Base-by-base conservation (phyloP, 2,797 vertebrate genomes). In the Scarus forsteni region DNA sequence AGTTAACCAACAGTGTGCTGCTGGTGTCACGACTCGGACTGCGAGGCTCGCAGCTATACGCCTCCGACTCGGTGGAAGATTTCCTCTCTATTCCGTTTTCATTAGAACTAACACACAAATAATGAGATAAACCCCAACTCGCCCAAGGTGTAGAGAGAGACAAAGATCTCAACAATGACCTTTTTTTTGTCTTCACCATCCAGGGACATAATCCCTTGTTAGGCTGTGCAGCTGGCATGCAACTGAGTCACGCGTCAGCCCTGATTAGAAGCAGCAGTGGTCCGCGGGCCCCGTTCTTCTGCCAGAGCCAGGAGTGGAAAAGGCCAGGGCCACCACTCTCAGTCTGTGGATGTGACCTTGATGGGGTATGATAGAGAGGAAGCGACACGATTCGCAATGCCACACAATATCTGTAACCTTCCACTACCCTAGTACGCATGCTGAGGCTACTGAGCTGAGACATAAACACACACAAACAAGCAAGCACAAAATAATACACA, bases 201-300 rank as follows among this genome's bases (percentile, higher is more conserved):
- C 87, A 87, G 88, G 92, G 91, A 92, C 91, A 93, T 88, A 93
- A 93, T 93, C 88, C 85, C 80, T 51, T 75, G 82, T 90, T 90
- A 88, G 87, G 90, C 92, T 87, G 87, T 88, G 80, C 86, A 92
- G 87, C 92, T 93, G 93, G 92, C 91, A 90, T 91, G 88, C 89
- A 76, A 92, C 93, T 94, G 94, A 95, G 93, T 95, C 94, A 95
- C 90, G 80, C 92, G 89, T 95, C 94, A 93, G 88, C 89, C 90
- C 88, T 90, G 92, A 95, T 95, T 95, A 95, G 93, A 93, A 93
- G 92, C 92, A 92, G 89, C 92, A 92, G 87, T 86, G 82, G 87
- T 89, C 91, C 85, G 86, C 83, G 66, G 92, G 91, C 88, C 87
- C 80, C 82, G 46, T 87, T 86, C 83, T 89, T 90, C 92, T 89